These are phyloP conservation scores for Nerophis ophidion DNA, from an alignment of 2,113 vertebrate genomes.

Conservation along the genomic window DNA sequence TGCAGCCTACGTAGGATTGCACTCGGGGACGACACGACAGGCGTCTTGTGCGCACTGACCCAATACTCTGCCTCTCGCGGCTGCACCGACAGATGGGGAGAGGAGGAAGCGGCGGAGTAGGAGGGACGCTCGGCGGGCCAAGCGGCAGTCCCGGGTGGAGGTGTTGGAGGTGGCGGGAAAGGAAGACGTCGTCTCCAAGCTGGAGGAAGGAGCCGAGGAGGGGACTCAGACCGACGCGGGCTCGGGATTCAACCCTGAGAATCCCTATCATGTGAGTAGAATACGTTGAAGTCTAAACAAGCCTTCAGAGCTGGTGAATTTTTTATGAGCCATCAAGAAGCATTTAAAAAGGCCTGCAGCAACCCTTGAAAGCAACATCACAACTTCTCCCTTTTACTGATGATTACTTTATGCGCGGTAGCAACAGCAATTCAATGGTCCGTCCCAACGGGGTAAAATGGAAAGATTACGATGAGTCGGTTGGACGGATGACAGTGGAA, in stretches of 20 bases:
- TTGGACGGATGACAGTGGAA: too few species aligned
- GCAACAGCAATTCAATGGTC: background rate
- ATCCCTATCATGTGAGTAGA: slow-evolving; percentile 87
- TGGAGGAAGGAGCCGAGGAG: slow-evolving; percentile 47
- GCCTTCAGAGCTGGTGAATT: slow-evolving; percentile 26
- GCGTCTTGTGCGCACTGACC: slow-evolving; percentile 61
- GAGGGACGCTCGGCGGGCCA: slow-evolving; percentile 72
- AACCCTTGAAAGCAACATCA: slow-evolving; percentile 38
- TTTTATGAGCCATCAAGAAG: slow-evolving; percentile 40
- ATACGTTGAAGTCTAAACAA: slow-evolving; percentile 24
- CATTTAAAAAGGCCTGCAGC: slow-evolving; percentile 23
- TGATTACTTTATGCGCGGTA: slow-evolving; percentile 31
- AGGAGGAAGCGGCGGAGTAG: slow-evolving; percentile 58
- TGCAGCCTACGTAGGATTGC: slow-evolving; percentile 52
- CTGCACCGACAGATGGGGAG: slow-evolving; percentile 72
- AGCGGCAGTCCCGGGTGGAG: slow-evolving; percentile 63
- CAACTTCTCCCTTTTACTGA: slow-evolving; percentile 31
- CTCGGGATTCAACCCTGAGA: slow-evolving; percentile 81
- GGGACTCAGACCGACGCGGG: slow-evolving; percentile 35
- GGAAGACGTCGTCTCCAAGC: slow-evolving; percentile 50
- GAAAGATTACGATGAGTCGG: too few species aligned
- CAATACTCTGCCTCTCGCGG: slow-evolving; percentile 61
- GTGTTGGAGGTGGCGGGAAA: slow-evolving; percentile 57
- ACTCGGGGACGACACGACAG: slow-evolving; percentile 55
- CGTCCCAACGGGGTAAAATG: too few species aligned